phyloP scores from a whole-genome alignment of 2,797 vertebrate genomes.

The Erpetoichthys calabaricus region DNA sequence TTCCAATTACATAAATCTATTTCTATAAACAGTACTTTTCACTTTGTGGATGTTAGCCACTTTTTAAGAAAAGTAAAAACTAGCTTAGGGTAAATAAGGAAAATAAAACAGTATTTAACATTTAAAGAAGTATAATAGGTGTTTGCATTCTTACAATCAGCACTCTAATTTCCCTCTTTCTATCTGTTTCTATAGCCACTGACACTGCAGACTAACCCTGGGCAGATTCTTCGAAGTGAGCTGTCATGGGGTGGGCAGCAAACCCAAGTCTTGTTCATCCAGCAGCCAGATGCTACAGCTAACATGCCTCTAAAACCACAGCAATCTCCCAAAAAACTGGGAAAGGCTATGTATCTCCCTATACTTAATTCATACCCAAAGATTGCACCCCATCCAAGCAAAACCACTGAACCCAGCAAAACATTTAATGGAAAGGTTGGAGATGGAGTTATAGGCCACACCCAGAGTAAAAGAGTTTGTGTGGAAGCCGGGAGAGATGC shows the following conservation, averaged over 20 bases:
- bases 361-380: slow-evolving; percentile 46
- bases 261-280: slow-evolving; percentile 30
- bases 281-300: slow-evolving; percentile 23
- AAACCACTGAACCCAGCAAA: slow-evolving; percentile 9
- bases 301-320: slow-evolving; percentile 17
- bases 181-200: slow-evolving; percentile 19
- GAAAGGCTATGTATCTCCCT: slow-evolving; percentile 31
- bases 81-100: no score
- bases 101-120: no score
- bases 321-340: slow-evolving; percentile 9
- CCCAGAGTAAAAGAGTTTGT: slow-evolving; percentile 38
- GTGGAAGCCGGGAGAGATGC: slow-evolving; percentile 25
- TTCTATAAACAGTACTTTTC: no score
- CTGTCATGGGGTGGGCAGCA: slow-evolving; percentile 19
- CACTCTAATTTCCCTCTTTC: neutral
- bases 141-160: neutral
- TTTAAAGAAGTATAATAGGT: no score
- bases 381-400: slow-evolving; percentile 46
- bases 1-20: no score
- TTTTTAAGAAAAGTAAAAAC: no score
- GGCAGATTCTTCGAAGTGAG: slow-evolving; percentile 28
- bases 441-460: slow-evolving; percentile 22
- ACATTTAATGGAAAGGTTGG: no score
- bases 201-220: slow-evolving; percentile 23
- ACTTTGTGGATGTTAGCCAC: no score